These are phyloP conservation scores for Microcebus murinus DNA, from an alignment of 2,113 vertebrate genomes.

Conservation along the genomic window DNA sequence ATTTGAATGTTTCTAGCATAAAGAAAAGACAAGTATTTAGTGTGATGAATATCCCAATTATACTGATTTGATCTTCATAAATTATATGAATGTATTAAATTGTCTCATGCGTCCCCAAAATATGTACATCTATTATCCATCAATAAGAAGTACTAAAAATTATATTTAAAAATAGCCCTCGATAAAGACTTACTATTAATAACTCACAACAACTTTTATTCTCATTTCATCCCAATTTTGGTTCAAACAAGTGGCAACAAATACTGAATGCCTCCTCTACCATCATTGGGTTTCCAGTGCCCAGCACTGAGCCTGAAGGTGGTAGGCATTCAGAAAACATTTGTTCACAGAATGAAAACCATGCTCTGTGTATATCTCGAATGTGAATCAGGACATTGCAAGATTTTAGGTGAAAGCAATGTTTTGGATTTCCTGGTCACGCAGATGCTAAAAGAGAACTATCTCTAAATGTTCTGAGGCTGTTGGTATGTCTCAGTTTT, in stretches of 20 bases:
- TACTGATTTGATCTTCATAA: neutral
- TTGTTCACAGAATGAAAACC: neutral
- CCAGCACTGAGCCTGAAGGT: neutral
- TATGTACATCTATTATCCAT: neutral
- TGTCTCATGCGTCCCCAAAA: neutral
- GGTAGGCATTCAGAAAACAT: neutral
- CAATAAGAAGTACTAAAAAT: neutral
- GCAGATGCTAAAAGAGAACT: neutral
- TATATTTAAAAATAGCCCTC: neutral
- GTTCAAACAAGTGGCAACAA: neutral
- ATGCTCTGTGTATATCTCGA: neutral
- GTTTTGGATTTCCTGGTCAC: neutral
- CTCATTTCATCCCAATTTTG: neutral
- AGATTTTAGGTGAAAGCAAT: conserved; percentile 7
- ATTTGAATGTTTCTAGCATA: neutral
- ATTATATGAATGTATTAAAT: neutral
- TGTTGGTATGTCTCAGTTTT: neutral
- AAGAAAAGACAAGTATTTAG: neutral
- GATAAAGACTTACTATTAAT: neutral
- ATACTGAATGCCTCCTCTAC: neutral
- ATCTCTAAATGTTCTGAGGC: neutral
- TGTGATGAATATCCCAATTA: neutral
- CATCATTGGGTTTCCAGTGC: neutral
- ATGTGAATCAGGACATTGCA: neutral
- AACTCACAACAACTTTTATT: neutral